Base-by-base conservation (phyloP, 2,797 vertebrate genomes). In the Xerus rutilus region DNA sequence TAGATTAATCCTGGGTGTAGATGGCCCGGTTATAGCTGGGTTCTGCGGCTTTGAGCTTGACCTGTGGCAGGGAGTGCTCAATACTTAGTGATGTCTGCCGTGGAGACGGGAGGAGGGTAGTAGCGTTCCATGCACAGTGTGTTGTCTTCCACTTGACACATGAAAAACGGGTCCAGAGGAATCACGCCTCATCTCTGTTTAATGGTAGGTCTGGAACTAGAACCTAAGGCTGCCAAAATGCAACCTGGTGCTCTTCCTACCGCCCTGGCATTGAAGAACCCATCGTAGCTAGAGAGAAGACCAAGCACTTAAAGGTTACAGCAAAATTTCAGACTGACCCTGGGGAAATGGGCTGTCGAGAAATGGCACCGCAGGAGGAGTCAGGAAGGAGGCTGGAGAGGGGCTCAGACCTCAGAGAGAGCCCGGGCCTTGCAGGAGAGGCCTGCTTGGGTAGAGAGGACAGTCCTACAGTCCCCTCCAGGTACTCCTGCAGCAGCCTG, bases 121-220 rank as follows among this genome's bases (percentile, higher is more conserved):
- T 1, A 0, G 25, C 28, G 15, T 7, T 69, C 10, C 11, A 0
- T 9, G 2, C 7, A 5, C 5, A 0, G 11, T 32, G 8, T n/a
- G 10, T 45, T 45, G 7, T 79, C 12, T 69, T 11, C 69, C 35
- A 21, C 5, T 89, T 57, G 6, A 59, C 59, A 57, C 32, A 69
- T 18, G 64, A 67, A 59, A 15, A 47, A 25, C 54, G 82, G 69
- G 49, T 69, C 62, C 32, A 11, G 82, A 70, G 59, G 70, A 45
- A 6, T 3, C 35, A 21, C 21, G 86, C 32, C 62, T 49, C 25
- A 12, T 59, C 49, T 91, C 6, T 81, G 76, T 70, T 73, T 35
- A 13, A 7, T 0, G 0, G 25, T 21, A 20, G 28, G 54, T 69
- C 35, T 54, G 32, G 25, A 67, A 4, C 18, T 7, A 21, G 69